Percentiles rank a stretch among this genome's conserved stretches.
phyloP scores from a whole-genome alignment of 1,140 invertebrate species.

The Lasaia peninsularis region DNA sequence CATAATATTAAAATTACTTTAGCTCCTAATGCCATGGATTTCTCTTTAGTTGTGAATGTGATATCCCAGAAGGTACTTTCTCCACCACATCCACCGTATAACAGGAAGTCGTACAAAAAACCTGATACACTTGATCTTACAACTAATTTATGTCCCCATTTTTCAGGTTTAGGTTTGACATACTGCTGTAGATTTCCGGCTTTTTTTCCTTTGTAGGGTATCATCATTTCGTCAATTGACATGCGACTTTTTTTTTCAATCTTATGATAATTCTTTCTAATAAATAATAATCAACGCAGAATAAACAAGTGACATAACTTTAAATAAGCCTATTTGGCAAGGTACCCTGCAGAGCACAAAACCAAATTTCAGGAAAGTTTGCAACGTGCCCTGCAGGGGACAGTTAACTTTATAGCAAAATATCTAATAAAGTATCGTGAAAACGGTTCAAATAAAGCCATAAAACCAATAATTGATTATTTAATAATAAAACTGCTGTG shows the following conservation, averaged over 20 bases:
- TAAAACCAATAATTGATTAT: not conserved
- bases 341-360: not conserved
- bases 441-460: not conserved
- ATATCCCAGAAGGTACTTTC: no score
- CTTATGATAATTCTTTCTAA: not conserved
- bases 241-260: constrained; percentile 3
- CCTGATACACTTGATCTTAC: no score
- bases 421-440: not conserved
- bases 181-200: not conserved
- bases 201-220: constrained; percentile 5
- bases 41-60: not conserved
- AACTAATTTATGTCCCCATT: not conserved
- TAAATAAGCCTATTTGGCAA: not conserved
- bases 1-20: not conserved
- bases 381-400: not conserved
- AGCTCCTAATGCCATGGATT: not conserved
- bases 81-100: no score
- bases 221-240: constrained; percentile 5
- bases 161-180: not conserved
- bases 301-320: not conserved
- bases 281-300: not conserved
- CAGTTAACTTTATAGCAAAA: not conserved
- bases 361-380: not conserved
- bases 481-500: no score
- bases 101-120: no score